Evolutionary conservation across 2,888 invertebrate genomes (phyloP).

Genomic region (Pemphredon lugubris): DNA sequence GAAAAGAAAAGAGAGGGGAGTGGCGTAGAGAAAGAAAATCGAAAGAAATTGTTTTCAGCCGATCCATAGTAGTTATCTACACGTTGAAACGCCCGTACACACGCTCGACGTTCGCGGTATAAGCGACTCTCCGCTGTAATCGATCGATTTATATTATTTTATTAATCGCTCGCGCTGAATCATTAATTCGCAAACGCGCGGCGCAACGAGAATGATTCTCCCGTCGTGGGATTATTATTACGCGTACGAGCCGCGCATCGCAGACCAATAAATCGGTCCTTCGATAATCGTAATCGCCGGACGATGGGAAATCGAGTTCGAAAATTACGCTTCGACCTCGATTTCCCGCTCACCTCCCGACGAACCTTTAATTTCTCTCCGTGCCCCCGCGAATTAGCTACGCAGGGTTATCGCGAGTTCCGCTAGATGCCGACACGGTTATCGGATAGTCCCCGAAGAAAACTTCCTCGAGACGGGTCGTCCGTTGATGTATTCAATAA

Average conservation of each 20-base stretch:
- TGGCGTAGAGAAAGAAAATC: too few species aligned
- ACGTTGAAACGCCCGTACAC: background rate
- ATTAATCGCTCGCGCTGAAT: constrained; percentile 38
- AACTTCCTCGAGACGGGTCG: background rate
- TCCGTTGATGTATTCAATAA: too few species aligned
- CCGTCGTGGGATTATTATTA: background rate
- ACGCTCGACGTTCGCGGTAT: constrained; percentile 30
- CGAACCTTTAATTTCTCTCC: background rate
- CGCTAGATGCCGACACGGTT: constrained; percentile 74
- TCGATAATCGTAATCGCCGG: too few species aligned
- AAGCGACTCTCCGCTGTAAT: constrained; percentile 29
- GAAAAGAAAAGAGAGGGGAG: too few species aligned
- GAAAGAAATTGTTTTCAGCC: background rate
- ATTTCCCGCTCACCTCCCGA: constrained; percentile 13
- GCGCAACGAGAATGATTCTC: constrained; percentile 44
- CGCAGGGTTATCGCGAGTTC: constrained; percentile 60
- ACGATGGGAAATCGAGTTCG: too few species aligned
- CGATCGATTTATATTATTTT: constrained; percentile 47
- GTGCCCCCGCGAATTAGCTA: constrained; percentile 36
- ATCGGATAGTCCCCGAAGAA: constrained; percentile 43
- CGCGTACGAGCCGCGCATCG: background rate
- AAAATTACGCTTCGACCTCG: constrained; percentile 22
- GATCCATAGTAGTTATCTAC: background rate
- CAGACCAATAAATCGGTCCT: too few species aligned
- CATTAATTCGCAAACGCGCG: constrained; percentile 37